Conservation (phyloP, 2,888 invertebrate species). For the Apoda limacodes region DNA sequence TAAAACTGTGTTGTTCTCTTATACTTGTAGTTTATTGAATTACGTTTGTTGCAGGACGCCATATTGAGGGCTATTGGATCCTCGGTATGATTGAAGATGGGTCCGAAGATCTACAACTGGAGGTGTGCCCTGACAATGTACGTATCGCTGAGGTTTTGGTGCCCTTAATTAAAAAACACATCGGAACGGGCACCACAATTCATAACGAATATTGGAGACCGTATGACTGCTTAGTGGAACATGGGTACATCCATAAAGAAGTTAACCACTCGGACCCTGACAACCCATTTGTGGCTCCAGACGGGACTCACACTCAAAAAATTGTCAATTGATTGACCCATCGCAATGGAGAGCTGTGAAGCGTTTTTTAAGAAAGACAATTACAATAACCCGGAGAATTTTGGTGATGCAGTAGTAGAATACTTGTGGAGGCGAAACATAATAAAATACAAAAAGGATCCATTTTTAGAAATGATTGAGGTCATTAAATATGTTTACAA, state of each 20-base stretch:
- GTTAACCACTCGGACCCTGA: conserved; percentile 18
- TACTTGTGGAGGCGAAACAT: conserved; percentile 12
- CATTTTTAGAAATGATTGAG: conserved; percentile 2
- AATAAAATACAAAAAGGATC: conserved; percentile 1
- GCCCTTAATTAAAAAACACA: conserved; percentile 21
- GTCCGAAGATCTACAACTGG: conserved; percentile 13
- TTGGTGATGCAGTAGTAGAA: conserved; percentile 8
- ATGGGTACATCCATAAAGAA: conserved; percentile 19
- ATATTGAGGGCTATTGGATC: conserved; percentile 18
- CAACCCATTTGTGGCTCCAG: conserved; percentile 19
- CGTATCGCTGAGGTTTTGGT: conserved; percentile 20
- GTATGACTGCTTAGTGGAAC: conserved; percentile 15
- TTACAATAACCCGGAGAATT: conserved; percentile 7
- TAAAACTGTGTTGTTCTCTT: too few species aligned
- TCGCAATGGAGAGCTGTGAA: conserved; percentile 17
- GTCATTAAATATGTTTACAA: not conserved
- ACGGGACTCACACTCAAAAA: conserved; percentile 19
- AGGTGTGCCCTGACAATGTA: conserved; percentile 16
- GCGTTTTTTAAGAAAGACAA: conserved; percentile 9
- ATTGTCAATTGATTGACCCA: too few species aligned
- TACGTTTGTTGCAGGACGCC: not conserved
- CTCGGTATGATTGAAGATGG: conserved; percentile 19
- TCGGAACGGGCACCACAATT: conserved; percentile 16
- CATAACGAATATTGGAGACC: conserved; percentile 20
- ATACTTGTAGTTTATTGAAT: not conserved